Base-by-base conservation (phyloP, 2,113 vertebrate species). In the Pyrgilauda ruficollis region DNA sequence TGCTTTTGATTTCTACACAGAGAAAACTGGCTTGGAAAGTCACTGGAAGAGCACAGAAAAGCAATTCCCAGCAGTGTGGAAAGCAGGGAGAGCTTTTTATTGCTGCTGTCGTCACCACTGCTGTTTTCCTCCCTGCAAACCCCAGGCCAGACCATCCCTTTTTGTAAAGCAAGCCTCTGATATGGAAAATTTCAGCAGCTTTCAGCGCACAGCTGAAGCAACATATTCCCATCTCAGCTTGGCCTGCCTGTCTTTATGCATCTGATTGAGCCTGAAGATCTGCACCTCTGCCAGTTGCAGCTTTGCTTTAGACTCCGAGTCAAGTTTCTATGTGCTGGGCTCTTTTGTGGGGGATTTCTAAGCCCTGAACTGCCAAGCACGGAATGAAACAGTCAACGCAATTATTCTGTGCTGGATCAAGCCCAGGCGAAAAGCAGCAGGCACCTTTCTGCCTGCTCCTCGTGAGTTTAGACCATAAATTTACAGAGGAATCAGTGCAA, bases 101-200 rank as follows among this genome's bases (percentile, higher is more conserved):
- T 77, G 76, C 86, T 68, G 87, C 79, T 91, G 6, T 87, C 75
- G 22, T 93, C 89, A 88, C 76, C 46, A 3, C 41, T 79, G 84
- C 72, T 96, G 93, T 94, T 95, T 95, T 92, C 72, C 84, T 95
- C 63, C 78, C 70, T 63, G 70, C 87, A 92, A 95, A 96, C 53
- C 82, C 55, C 94, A 90, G 84, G 89, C 96, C 92, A 96, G 84
- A 87, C 59, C 17, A n/a, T 63, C 39, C n/a, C 89, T 91, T 96
- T 90, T 74, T 85, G 69, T 77, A 91, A 88, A 90, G 82, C 82
- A 86, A 62, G 77, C 75, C 89, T 96, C 90, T 95, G 89, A 95
- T 95, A 94, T 69, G 93, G 94, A 96, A 97, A 96, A 96, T 79
- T 77, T 93, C 92, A 75, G 90, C 91, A 63, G 85, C 91, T 88